phyloP scores from a whole-genome alignment of 2,113 vertebrate species.

The Sisor rabdophorus region DNA sequence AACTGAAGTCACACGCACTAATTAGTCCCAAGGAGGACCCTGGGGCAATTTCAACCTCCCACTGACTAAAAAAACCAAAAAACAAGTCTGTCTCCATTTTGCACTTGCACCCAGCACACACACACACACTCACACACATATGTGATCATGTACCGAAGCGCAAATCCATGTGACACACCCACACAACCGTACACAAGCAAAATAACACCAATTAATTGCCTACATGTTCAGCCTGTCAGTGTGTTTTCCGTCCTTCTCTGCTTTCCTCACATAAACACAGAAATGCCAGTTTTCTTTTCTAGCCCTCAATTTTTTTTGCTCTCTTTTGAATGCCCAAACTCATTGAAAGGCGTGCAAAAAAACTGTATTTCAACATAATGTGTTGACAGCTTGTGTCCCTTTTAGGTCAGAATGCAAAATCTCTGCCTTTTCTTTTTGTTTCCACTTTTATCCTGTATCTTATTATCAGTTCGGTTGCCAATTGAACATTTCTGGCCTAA shows the following conservation, averaged over 20 bases:
- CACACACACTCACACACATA: slow-evolving; percentile 12
- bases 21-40: slow-evolving; percentile 74
- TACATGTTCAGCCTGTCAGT: slow-evolving; percentile 37
- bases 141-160: slow-evolving; percentile 16
- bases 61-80: slow-evolving; percentile 62
- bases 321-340: neutral
- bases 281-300: slow-evolving; percentile 6
- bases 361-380: slow-evolving; percentile 53
- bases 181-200: slow-evolving; percentile 41
- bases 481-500: too few species aligned
- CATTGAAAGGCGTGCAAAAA: slow-evolving; percentile 14
- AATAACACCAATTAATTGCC: slow-evolving; percentile 44
- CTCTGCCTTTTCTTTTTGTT: slow-evolving; percentile 58
- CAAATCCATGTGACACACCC: slow-evolving; percentile 43
- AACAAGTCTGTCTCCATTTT: slow-evolving; percentile 69
- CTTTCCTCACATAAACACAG: slow-evolving; percentile 27
- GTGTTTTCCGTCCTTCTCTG: slow-evolving; percentile 36
- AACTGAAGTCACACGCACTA: slow-evolving; percentile 69
- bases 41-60: slow-evolving; percentile 70
- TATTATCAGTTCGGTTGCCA: neutral
- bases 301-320: neutral
- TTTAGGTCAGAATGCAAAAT: slow-evolving; percentile 69
- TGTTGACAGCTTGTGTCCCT: slow-evolving; percentile 66
- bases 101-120: slow-evolving; percentile 47
- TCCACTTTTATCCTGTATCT: neutral